Percentiles rank a stretch among this genome's conserved stretches.
Evolutionary conservation across 35 echinoderm and acorn worm genomes (phyloP).

Genomic region (Lytechinus pictus): DNA sequence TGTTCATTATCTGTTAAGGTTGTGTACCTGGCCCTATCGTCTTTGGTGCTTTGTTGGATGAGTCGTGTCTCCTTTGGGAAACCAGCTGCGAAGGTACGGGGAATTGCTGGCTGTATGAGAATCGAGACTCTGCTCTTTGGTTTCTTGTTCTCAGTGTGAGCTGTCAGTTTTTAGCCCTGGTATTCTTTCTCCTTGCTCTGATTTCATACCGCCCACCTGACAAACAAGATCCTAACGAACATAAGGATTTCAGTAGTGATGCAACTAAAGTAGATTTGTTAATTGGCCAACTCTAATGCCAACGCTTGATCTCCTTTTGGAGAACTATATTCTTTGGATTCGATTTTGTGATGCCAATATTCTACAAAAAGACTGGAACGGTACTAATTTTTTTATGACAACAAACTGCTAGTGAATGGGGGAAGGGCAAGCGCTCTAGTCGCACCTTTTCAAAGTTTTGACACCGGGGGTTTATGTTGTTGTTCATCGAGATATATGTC

Average conservation of each 20-base stretch:
- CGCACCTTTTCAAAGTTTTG: no score
- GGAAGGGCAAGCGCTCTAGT: no score
- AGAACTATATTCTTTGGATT: not conserved
- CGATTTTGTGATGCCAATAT: no score
- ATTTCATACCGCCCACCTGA: slow-evolving; percentile 23
- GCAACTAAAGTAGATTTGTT: not conserved
- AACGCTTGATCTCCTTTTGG: not conserved
- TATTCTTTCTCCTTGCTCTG: slow-evolving; percentile 43
- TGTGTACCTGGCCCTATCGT: slow-evolving; percentile 75
- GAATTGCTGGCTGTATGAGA: slow-evolving; percentile 73
- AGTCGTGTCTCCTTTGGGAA: slow-evolving; percentile 73
- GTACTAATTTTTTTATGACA: no score
- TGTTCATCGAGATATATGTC: no score
- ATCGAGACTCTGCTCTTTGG: slow-evolving; percentile 56
- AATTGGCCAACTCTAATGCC: not conserved
- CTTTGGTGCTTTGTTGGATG: slow-evolving; percentile 70
- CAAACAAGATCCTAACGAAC: not conserved
- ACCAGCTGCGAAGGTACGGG: slow-evolving; percentile 33
- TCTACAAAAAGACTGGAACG: no score
- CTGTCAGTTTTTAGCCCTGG: slow-evolving; percentile 41
- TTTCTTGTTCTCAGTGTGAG: slow-evolving; percentile 50
- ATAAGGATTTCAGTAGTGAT: not conserved
- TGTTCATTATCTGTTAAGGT: slow-evolving; percentile 26
- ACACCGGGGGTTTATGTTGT: no score
- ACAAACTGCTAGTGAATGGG: no score